These are phyloP conservation scores for Thomomys bottae DNA, from an alignment of 2,113 vertebrate genomes.

Conservation along the genomic window DNA sequence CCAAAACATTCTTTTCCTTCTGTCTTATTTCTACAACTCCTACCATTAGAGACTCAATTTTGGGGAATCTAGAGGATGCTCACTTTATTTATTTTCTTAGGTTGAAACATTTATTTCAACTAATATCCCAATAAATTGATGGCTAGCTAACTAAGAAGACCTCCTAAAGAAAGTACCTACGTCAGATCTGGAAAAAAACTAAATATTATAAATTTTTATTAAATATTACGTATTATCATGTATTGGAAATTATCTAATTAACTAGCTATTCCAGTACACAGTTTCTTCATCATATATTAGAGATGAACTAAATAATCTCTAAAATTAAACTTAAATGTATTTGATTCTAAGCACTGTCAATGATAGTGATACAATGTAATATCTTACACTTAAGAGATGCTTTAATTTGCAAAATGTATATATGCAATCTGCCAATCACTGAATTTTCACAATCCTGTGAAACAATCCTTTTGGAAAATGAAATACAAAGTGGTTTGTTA, in stretches of 20 bases:
- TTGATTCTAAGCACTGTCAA: not conserved
- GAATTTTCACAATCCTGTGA: not conserved
- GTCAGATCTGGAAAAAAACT: not conserved
- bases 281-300: not conserved
- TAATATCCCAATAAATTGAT: not conserved
- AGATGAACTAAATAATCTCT: not conserved
- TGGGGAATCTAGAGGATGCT: not conserved
- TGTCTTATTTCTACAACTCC: not conserved
- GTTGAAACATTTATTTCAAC: not conserved
- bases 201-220: not conserved
- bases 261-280: too few relatives aligned
- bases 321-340: not conserved
- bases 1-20: not conserved
- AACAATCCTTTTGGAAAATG: slow-evolving; percentile 2
- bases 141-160: not conserved
- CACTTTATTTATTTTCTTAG: slow-evolving; percentile 43
- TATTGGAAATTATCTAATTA: too few relatives aligned
- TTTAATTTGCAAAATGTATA: slow-evolving; percentile 18
- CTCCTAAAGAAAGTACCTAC: not conserved
- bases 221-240: too few relatives aligned
- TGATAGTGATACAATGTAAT: not conserved
- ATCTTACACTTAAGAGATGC: not conserved
- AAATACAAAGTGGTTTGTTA: not conserved
- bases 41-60: not conserved
- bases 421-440: not conserved